Evolutionary conservation across 2,888 invertebrate species (phyloP).

Genomic region (Panopea generosa): DNA sequence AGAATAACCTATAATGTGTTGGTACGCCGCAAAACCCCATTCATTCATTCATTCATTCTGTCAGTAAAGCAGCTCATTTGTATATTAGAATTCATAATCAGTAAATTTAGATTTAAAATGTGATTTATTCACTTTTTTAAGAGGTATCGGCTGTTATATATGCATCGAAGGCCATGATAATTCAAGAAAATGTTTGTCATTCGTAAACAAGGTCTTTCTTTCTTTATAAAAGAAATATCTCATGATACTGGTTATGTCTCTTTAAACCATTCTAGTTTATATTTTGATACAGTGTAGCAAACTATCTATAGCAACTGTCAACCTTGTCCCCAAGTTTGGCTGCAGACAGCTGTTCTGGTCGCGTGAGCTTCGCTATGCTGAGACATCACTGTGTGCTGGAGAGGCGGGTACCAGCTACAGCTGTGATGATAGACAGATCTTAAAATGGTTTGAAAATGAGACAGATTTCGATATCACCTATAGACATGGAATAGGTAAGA

Average conservation of each 20-base stretch:
- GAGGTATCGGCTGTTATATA: no score
- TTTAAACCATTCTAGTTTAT: neutral
- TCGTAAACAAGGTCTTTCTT: no score
- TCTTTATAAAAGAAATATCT: no score
- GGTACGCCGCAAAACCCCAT: no score
- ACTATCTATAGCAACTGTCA: conserved; percentile 24
- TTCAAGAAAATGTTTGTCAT: no score
- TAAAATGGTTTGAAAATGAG: conserved; percentile 53
- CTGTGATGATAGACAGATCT: conserved; percentile 28
- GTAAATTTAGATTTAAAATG: neutral
- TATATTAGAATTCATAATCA: no score
- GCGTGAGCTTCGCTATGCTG: conserved; percentile 48
- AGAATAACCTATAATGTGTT: no score
- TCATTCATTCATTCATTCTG: no score
- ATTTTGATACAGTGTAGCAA: conserved; percentile 33
- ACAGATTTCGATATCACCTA: conserved; percentile 29
- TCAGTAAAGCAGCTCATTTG: no score
- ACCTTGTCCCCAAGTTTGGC: conserved; percentile 60
- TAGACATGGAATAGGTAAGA: conserved; percentile 38
- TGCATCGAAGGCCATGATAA: no score
- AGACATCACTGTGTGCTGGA: neutral
- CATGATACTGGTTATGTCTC: no score
- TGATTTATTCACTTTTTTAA: no score
- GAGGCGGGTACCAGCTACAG: neutral
- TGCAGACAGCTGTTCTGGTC: conserved; percentile 63